phyloP scores from a whole-genome alignment of 2,113 vertebrate species.

The Isurus oxyrinchus region DNA sequence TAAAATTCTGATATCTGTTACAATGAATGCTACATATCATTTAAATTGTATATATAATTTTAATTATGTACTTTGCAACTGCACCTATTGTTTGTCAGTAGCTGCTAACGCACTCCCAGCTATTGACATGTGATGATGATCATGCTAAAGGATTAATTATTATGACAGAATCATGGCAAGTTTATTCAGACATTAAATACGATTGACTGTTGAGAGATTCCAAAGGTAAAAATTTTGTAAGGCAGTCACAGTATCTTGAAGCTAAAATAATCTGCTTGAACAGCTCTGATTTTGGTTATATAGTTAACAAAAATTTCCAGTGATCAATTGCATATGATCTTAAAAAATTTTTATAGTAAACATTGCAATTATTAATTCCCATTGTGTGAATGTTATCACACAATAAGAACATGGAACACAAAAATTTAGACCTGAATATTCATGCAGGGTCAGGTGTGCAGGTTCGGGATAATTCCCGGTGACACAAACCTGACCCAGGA shows the following conservation, averaged over 20 bases:
- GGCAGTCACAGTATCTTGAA: not conserved
- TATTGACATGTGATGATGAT: not conserved
- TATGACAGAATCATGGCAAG: not conserved
- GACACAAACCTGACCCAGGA: too few species aligned
- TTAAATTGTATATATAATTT: not conserved
- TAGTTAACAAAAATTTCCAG: not conserved
- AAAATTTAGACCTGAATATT: not conserved
- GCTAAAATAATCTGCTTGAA: not conserved
- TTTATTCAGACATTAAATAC: conserved; percentile 19
- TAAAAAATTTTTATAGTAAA: not conserved
- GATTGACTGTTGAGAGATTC: conserved; percentile 23
- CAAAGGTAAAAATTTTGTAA: not conserved
- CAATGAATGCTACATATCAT: not conserved
- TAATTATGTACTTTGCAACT: not conserved
- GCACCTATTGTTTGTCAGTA: not conserved
- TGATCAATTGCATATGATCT: not conserved
- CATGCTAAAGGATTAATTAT: not conserved
- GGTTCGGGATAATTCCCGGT: too few species aligned
- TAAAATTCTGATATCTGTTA: not conserved
- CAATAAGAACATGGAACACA: not conserved
- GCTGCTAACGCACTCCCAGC: not conserved
- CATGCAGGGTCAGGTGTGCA: too few species aligned
- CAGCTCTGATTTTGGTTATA: not conserved
- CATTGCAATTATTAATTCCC: not conserved
- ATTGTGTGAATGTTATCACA: not conserved